phyloP scores from a whole-genome alignment of 2,797 vertebrate species.

The Semaprochilodus insignis region DNA sequence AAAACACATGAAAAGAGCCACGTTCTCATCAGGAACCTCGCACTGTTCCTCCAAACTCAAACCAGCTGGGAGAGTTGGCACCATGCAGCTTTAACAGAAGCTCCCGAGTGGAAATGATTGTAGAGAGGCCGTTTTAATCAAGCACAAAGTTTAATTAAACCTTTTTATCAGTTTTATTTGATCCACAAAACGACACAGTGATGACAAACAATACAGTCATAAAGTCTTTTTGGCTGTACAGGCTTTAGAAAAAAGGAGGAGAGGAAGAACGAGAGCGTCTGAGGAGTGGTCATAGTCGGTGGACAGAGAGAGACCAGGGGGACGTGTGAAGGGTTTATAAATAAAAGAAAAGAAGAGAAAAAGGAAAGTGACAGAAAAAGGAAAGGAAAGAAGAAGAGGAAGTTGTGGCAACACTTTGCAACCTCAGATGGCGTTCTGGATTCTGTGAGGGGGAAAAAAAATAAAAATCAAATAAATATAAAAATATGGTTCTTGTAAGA shows the following conservation, averaged over 20 bases:
- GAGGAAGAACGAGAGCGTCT: neutral
- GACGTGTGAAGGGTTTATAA: constrained; percentile 7
- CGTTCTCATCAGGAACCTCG: neutral
- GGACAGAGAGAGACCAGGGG: constrained; percentile 53
- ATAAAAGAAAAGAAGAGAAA: neutral
- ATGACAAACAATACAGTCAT: constrained; percentile 38
- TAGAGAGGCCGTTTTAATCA: constrained; percentile 33
- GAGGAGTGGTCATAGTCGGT: constrained; percentile 35
- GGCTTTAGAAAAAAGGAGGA: neutral
- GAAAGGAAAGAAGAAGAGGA: neutral
- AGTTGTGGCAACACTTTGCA: neutral
- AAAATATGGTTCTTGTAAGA: neutral
- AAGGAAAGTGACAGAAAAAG: neutral
- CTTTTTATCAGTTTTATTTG: constrained; percentile 9
- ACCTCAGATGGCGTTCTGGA: constrained; percentile 10
- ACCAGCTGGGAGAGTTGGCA: neutral
- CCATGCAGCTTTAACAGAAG: neutral
- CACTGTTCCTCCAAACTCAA: neutral
- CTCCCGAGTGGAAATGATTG: neutral
- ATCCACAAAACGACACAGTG: constrained; percentile 50
- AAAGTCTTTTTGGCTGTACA: constrained; percentile 33
- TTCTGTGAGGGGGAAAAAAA: constrained; percentile 19
- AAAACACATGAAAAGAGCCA: constrained; percentile 17
- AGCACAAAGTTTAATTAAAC: constrained; percentile 61
- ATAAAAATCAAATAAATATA: neutral